phyloP scores from a whole-genome alignment of 2,113 vertebrate species.

The Ovibos moschatus region DNA sequence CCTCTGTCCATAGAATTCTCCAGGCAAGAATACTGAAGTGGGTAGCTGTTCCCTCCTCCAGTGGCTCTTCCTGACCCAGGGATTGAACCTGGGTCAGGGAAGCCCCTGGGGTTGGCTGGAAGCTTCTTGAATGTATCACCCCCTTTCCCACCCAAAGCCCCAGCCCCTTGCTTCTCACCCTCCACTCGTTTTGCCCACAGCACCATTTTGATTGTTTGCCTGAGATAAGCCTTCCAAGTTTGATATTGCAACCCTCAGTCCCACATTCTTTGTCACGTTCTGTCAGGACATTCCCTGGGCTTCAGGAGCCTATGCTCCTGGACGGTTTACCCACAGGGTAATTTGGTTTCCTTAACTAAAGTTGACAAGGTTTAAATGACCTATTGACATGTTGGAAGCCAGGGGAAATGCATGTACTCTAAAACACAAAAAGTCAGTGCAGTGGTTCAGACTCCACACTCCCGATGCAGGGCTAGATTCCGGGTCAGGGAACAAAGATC shows the following conservation, averaged over 20 bases:
- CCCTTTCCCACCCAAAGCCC: background rate
- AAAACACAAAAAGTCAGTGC: background rate
- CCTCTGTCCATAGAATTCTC: background rate
- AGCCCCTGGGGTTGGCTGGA: background rate
- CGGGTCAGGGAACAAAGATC: background rate
- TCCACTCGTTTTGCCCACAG: background rate
- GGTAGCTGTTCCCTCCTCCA: background rate
- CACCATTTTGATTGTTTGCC: background rate
- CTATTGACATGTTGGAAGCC: background rate
- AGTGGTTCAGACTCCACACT: background rate
- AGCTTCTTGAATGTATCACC: background rate
- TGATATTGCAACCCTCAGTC: background rate
- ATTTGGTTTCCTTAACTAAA: background rate
- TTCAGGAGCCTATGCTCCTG: background rate
- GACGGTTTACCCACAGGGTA: background rate
- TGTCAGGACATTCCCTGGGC: background rate
- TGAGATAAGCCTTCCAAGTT: background rate
- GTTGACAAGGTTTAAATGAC: background rate
- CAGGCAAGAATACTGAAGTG: background rate
- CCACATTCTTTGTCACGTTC: background rate
- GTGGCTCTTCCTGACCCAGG: background rate
- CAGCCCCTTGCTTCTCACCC: no score
- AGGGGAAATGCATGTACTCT: background rate
- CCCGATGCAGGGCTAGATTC: background rate
- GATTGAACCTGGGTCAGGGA: background rate